phyloP scores from a whole-genome alignment of 35 echinoderm and acorn worm species.

The Hemicentrotus pulcherrimus region DNA sequence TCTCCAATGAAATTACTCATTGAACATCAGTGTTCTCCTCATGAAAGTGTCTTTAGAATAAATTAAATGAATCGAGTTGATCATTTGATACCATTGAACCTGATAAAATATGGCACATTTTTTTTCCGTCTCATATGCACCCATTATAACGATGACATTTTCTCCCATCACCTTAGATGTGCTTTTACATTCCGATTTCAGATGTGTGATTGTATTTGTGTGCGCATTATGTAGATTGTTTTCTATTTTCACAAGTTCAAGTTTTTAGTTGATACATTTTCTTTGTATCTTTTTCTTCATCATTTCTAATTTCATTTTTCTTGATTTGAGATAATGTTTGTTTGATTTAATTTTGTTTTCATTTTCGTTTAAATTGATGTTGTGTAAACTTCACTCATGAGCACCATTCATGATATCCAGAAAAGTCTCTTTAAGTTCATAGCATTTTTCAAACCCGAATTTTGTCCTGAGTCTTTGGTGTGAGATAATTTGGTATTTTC shows the following conservation, averaged over 20 bases:
- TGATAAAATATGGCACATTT: conserved; percentile 15
- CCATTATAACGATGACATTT: neutral
- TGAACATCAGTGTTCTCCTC: neutral
- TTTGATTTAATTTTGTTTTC: conserved; percentile 36
- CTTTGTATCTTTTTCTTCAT: neutral
- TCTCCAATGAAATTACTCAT: neutral
- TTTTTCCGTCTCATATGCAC: neutral
- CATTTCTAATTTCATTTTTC: conserved; percentile 14
- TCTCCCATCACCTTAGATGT: neutral
- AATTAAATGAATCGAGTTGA: neutral
- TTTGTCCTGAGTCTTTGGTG: neutral
- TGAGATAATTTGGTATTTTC: neutral
- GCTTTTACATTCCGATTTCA: neutral
- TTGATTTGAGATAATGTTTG: neutral
- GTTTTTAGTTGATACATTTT: neutral
- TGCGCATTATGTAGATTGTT: neutral
- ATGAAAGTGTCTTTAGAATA: neutral
- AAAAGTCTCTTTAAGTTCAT: neutral
- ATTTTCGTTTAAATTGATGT: neutral
- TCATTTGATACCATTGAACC: neutral
- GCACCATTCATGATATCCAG: neutral
- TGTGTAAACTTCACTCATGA: conserved; percentile 38
- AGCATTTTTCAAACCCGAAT: neutral
- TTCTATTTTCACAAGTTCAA: neutral
- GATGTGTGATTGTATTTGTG: neutral